Evolutionary conservation across 2,113 vertebrate genomes (phyloP), one percentile per base, ranked within the genome.

Genomic region (Nothobranchius furzeri): DNA sequence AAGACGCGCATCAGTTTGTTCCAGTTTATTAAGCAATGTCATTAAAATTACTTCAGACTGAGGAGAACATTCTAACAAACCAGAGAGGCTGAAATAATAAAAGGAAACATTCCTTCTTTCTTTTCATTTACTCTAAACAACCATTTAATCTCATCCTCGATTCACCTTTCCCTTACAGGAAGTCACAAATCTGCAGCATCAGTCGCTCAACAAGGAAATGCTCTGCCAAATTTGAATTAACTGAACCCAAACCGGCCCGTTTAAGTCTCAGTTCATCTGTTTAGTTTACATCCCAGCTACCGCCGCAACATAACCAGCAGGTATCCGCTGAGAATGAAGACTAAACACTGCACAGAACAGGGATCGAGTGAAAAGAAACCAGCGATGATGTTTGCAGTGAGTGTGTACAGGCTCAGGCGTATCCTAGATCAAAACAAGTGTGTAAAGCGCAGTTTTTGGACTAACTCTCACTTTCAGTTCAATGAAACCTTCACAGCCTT

Each of bases 11-110:
- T 49, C 5, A 63, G 51, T 36, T 76, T 6, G 53, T 49, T 70
- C 80, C 60, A 75, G 66, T 74, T 86, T 30, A 56, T 61, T 9
- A 50, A 70, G 67, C 40, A 51, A 72, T 75, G 40, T 8, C 37
- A 40, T 43, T 67, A 48, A 48, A 73, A 72, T n/a, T 42, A 13
- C 69, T 76, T 79, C 63, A 53, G 73, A 84, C 55, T 48, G 66
- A 69, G 45, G 66, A 35, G 40, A 45, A 40, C 37, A 40, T 40
- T 9, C 37, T 40, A 40, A 40, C 4, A 40, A 40, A 40, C 37
- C 9, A 30, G 30, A 7, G 37, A 40, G 37, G 4, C 37, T 40
- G 30, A 30, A 30, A 40, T 40, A 40, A 40, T 17, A 60, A 73
- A 79, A 56, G 15, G 15, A 52, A 50, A 47, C 68, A 56, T 24